Evolutionary conservation across 1,140 invertebrate genomes (phyloP), one percentile per base, ranked within the genome.

Genomic region (Drosophila subobscura): DNA sequence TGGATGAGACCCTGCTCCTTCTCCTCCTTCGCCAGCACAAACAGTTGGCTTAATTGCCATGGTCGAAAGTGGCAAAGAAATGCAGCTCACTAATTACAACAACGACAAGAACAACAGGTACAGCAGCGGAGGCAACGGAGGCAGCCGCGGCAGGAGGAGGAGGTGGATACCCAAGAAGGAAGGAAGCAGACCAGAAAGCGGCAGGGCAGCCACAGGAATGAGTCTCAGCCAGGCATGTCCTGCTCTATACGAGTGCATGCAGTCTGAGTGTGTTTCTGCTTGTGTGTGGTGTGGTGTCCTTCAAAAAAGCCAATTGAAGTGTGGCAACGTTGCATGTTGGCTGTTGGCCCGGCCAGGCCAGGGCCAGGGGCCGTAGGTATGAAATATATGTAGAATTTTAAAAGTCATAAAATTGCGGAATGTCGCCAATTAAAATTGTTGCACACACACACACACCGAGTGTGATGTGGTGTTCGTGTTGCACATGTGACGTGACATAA

Each of bases 401-500:
- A 83, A 83, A 88, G 83, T 86, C 83, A 86, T 86, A 86, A 88
- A 86, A 86, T 77, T 86, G 83, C 83, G 83, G 83, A 86, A 86
- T 86, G 83, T 88, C 83, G 83, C 83, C 83, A 86, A 86, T 86
- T 86, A 86, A 86, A 86, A 86, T 86, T 83, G 83, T 88, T 88
- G 83, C 83, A 80, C 78, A 76, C 55, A 60, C 49, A 52, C 27
- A 51, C 52, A 46, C 33, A 33, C 22, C 47, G 50, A 37, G 56
- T 56, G 61, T 72, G 40, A 56, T 63, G 57, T 74, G 74, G 71
- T 79, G 63, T 60, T 83, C 83, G 83, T 83, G 83, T 88, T 88
- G 77, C 75, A 78, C 84, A 88, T 83, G 83, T 88, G 83, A 88
- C 89, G 89, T 90, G 89, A 90, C 89, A 90, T 90, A 90, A 90